Conservation (phyloP, 2,113 vertebrate species). For the Thamnaconus septentrionalis region DNA sequence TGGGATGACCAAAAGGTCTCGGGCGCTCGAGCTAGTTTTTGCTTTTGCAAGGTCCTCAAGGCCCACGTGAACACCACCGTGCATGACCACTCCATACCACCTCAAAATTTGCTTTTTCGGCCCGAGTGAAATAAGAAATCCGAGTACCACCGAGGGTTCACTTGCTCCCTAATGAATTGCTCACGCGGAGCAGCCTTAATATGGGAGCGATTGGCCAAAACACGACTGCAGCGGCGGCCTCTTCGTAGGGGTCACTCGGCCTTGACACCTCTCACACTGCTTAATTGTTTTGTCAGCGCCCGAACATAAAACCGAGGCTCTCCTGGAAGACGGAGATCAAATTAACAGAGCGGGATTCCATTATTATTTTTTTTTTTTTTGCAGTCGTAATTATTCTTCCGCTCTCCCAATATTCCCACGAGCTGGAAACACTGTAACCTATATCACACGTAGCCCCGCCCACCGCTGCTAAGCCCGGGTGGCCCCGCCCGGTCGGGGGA, state of each 20-base stretch:
- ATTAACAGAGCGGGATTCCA: background rate
- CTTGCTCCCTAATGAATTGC: conserved; percentile 46
- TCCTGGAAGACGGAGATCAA: background rate
- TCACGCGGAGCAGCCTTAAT: conserved; percentile 31
- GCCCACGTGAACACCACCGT: background rate
- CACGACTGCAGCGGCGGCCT: conserved; percentile 11
- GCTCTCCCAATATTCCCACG: background rate
- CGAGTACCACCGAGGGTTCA: background rate
- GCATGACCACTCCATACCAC: conserved; percentile 22
- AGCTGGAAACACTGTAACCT: background rate
- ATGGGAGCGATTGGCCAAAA: conserved; percentile 44
- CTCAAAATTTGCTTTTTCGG: conserved; percentile 9
- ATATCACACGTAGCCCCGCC: background rate
- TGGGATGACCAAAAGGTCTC: too few species aligned
- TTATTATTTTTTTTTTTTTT: conserved; percentile 15
- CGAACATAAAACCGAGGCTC: background rate
- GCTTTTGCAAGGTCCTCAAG: too few species aligned
- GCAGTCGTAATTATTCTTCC: background rate
- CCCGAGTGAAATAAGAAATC: background rate
- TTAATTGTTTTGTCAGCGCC: conserved; percentile 4
- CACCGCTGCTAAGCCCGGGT: conserved; percentile 6
- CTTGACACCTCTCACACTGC: too few species aligned
- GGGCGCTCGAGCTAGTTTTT: too few species aligned
- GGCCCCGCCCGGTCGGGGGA: conserved; percentile 23
- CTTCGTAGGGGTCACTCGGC: too few species aligned